Conservation (phyloP, 2,888 invertebrate genomes). For the Serrognathus titanus region DNA sequence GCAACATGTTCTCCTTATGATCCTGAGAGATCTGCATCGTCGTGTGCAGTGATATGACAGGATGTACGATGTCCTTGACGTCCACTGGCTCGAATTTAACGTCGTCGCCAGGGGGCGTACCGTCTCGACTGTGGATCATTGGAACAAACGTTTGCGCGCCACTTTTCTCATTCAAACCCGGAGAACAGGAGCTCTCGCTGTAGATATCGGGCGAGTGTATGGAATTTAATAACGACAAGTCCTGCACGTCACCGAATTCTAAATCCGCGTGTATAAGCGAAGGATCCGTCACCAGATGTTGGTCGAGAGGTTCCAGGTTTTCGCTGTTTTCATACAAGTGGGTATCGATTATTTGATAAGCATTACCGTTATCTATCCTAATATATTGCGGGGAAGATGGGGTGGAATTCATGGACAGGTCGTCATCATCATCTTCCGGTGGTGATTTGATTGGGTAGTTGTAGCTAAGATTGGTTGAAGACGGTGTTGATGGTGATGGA, state of each 20-base stretch:
- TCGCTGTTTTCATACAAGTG: constrained; percentile 63
- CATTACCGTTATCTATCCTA: constrained; percentile 58
- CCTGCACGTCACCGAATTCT: constrained; percentile 53
- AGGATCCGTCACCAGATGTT: constrained; percentile 50
- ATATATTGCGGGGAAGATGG: constrained; percentile 55
- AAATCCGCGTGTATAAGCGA: constrained; percentile 53
- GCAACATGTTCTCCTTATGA: constrained; percentile 53
- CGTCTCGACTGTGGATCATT: neutral
- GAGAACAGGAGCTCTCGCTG: constrained; percentile 48
- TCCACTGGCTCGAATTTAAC: constrained; percentile 9
- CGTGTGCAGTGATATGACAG: constrained; percentile 45
- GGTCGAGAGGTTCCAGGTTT: constrained; percentile 47
- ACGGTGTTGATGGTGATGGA: constrained; percentile 17
- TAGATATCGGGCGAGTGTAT: constrained; percentile 43
- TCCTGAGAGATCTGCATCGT: constrained; percentile 36
- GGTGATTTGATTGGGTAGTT: constrained; percentile 44
- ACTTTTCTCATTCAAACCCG: constrained; percentile 35
- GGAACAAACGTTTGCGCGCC: constrained; percentile 19
- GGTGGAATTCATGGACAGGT: constrained; percentile 46
- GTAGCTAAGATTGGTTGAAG: constrained; percentile 37
- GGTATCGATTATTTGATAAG: constrained; percentile 61
- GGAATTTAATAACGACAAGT: constrained; percentile 52
- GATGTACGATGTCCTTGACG: constrained; percentile 29
- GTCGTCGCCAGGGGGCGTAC: neutral
- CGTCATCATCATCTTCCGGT: constrained; percentile 54